Evolutionary conservation across 2,797 vertebrate genomes (phyloP), one percentile per base, ranked within the genome.

Genomic region (Mionectes olivaceus): DNA sequence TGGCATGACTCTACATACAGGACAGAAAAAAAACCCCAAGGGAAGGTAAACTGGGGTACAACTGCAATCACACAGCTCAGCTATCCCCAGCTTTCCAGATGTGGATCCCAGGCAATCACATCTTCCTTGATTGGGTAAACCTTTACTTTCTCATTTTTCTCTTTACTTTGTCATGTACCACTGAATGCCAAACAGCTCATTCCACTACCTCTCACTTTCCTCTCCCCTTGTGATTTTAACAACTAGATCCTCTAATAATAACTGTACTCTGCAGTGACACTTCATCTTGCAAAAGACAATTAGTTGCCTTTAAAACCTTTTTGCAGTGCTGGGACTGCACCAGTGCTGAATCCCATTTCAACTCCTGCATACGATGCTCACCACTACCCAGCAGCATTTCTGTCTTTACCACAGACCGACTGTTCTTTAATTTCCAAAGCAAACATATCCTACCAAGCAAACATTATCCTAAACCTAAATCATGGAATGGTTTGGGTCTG

Each of bases 1-100:
- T 87, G 91, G 93, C 87, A 92, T 86, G 87, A 95, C 46, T 94
- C 82, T 82, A 93, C 84, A 84, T 30, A 74, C 7, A 80, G 83
- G 65, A 95, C 61, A 89, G 82, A 82, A 75, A 93, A 52, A 60
- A 53, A 35, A 73, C 52, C 55, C 3, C n/a, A 46, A 47, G 47
- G 92, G 47, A 73, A 77, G 37, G 78, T 41, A 90, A 90, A 46
- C 39, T 4, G 3, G 24, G 32, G 69, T 61, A 75, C n/a, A 93
- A 78, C 21, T 61, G 46, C 75, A 93, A 74, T 17, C 70, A 85
- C 25, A 85, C 2, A 23, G 35, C 52, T 94, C 60, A 74, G 67
- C 67, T 86, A 44, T 11, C 39, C 28, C 65, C 25, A 27, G 15
- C 81, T 44, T 76, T 67, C 64, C 30, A 33, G 55, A 69, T 2